phyloP scores from a whole-genome alignment of 1,140 invertebrate species.

The Teleogryllus occipitalis region DNA sequence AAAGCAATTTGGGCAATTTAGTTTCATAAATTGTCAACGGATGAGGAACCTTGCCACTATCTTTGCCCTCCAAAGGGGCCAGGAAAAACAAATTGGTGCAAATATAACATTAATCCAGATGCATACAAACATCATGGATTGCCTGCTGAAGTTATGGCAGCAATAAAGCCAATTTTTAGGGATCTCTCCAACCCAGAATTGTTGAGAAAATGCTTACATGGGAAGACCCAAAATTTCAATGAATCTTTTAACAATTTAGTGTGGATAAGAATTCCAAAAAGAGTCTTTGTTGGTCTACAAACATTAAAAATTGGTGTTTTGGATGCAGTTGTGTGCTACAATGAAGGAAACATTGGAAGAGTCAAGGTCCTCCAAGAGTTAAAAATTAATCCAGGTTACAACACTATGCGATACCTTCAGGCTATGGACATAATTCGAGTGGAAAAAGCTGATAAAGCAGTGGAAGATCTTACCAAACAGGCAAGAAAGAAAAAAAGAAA shows the following conservation, averaged over 20 bases:
- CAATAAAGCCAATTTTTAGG: not conserved
- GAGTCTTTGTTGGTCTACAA: not conserved
- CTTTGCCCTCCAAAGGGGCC: constrained; percentile 22
- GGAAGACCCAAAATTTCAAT: constrained; percentile 8
- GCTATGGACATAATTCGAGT: not conserved
- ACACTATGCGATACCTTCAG: not conserved
- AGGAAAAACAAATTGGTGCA: not conserved
- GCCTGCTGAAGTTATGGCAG: not conserved
- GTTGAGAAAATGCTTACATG: constrained; percentile 8
- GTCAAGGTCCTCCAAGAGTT: not conserved
- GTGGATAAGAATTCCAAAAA: constrained; percentile 3
- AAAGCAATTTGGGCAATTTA: constrained; percentile 28
- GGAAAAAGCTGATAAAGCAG: too few relatives aligned
- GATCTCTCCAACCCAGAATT: too few relatives aligned
- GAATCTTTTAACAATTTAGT: not conserved
- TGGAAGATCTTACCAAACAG: too few relatives aligned
- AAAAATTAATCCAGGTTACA: not conserved
- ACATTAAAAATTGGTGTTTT: not conserved
- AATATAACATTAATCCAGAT: constrained; percentile 8
- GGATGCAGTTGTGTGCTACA: not conserved
- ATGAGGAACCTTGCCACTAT: constrained; percentile 26
- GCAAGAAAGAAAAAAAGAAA: too few relatives aligned
- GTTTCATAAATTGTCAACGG: constrained; percentile 27
- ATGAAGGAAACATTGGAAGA: constrained; percentile 8
- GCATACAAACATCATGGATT: not conserved